These are phyloP conservation scores for Yponomeuta malinellus DNA, from an alignment of 2,888 invertebrate genomes.

Conservation along the genomic window DNA sequence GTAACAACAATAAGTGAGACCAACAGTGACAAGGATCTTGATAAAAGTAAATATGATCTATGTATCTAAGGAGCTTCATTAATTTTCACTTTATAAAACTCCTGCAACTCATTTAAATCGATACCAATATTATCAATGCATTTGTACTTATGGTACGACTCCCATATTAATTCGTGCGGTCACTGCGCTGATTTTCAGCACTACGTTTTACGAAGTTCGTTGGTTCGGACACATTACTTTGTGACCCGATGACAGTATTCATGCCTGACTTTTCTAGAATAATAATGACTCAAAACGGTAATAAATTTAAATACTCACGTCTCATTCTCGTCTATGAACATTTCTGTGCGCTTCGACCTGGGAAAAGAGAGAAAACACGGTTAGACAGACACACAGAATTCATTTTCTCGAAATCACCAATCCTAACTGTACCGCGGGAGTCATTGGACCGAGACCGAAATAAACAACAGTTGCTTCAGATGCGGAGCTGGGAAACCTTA, in stretches of 20 bases:
- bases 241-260: no score
- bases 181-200: no score
- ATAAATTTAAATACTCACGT: slow-evolving; percentile 48
- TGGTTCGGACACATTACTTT: no score
- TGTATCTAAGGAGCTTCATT: no score
- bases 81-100: no score
- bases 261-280: not conserved
- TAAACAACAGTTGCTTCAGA: slow-evolving; percentile 1
- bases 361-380: slow-evolving; percentile 28
- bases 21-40: not conserved
- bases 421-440: not conserved
- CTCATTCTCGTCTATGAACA: slow-evolving; percentile 75
- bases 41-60: not conserved
- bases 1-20: not conserved
- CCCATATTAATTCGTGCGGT: no score
- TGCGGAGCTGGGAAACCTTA: not conserved
- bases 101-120: no score
- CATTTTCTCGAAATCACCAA: slow-evolving; percentile 10
- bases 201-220: no score
- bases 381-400: slow-evolving; percentile 6
- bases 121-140: no score
- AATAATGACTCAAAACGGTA: not conserved
- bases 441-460: slow-evolving; percentile 4
- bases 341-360: slow-evolving; percentile 64
- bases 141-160: no score